Percentiles rank a stretch among this genome's conserved stretches.
These are phyloP conservation scores for Rotaria macrura DNA, from an alignment of 2,888 invertebrate genomes.

Conservation along the genomic window DNA sequence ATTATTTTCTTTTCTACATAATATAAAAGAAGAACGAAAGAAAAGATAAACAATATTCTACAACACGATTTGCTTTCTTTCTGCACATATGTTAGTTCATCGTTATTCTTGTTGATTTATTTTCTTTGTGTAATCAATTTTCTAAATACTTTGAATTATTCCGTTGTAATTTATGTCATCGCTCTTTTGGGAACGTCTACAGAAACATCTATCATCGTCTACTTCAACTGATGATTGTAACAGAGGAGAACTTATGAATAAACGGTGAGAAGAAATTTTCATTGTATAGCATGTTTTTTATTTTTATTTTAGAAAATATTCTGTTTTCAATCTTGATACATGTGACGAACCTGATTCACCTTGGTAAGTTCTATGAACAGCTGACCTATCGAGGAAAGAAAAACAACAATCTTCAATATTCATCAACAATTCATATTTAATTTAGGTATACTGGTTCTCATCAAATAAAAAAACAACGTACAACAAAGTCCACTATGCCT, in stretches of 20 bases:
- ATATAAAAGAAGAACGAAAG: too few species aligned
- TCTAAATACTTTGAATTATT: not conserved
- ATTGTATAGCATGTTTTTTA: not conserved
- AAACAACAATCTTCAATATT: not conserved
- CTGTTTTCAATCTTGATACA: not conserved
- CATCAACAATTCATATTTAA: not conserved
- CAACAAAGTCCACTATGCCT: not conserved
- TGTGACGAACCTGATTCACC: not conserved
- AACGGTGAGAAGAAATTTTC: not conserved
- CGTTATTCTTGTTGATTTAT: not conserved
- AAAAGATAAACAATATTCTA: not conserved
- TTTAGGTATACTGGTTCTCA: not conserved
- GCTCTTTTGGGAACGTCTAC: not conserved
- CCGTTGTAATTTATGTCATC: not conserved
- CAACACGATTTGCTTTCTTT: not conserved
- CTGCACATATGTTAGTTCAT: not conserved
- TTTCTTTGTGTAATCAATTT: not conserved
- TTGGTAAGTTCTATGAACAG: not conserved
- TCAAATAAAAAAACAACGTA: not conserved
- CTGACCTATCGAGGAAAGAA: too few species aligned
- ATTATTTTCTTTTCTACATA: too few species aligned
- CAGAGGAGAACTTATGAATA: not conserved
- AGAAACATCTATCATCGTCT: not conserved
- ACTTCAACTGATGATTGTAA: not conserved
- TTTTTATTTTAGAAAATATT: conserved; percentile 1